Evolutionary conservation across 2,888 invertebrate species (phyloP).

Genomic region (Andrena haemorrhoa): DNA sequence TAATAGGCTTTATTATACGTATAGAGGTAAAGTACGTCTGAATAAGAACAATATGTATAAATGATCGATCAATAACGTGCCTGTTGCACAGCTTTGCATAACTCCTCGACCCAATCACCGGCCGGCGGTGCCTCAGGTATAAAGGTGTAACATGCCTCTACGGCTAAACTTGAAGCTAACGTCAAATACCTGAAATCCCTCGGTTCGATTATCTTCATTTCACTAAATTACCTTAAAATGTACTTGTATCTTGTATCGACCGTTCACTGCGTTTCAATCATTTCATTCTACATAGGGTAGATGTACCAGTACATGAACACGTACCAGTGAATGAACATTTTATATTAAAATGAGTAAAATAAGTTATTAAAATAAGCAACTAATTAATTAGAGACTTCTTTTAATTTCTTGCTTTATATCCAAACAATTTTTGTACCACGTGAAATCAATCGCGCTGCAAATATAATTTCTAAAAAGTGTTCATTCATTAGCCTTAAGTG

Average conservation of each 20-base stretch:
- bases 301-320: too few species aligned
- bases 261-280: conserved; percentile 9
- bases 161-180: conserved; percentile 92
- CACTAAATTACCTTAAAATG: neutral
- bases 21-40: neutral
- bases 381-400: too few species aligned
- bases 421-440: too few species aligned
- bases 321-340: too few species aligned
- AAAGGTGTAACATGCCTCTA: conserved; percentile 95
- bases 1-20: neutral
- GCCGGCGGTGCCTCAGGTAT: conserved; percentile 95
- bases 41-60: conserved; percentile 10
- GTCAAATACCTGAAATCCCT: conserved; percentile 91
- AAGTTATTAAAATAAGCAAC: too few species aligned
- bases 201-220: conserved; percentile 62
- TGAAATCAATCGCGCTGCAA: too few species aligned
- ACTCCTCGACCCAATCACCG: conserved; percentile 89
- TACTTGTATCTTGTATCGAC: conserved; percentile 10
- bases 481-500: too few species aligned
- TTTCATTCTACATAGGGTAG: conserved; percentile 22
- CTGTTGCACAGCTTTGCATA: conserved; percentile 90
- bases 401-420: too few species aligned
- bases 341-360: too few species aligned
- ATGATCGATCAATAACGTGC: conserved; percentile 84
- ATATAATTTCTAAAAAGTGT: too few species aligned